Conservation (phyloP, 2,113 vertebrate species). For the Misgurnus anguillicaudatus region DNA sequence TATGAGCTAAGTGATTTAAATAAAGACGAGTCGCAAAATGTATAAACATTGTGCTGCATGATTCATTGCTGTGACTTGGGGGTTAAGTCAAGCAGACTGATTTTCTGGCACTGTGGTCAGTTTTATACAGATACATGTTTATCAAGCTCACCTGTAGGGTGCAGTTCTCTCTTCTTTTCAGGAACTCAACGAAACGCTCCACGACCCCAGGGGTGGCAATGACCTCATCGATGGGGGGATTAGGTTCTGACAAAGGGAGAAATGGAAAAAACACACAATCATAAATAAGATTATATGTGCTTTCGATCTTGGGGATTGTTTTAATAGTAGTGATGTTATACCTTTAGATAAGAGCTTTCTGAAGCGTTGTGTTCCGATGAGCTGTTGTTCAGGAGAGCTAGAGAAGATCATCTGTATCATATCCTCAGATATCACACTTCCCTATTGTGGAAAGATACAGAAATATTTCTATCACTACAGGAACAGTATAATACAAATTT, state of each 20-base stretch:
- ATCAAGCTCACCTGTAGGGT: constrained; percentile 86
- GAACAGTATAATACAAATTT: neutral
- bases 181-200: constrained; percentile 95
- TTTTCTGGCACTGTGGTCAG: neutral
- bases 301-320: neutral
- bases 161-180: constrained; percentile 96
- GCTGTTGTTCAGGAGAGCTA: constrained; percentile 91
- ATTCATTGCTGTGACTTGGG: no score
- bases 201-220: constrained; percentile 93
- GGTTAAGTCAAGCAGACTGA: no score
- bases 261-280: no score
- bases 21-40: no score
- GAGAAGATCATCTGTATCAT: constrained; percentile 99
- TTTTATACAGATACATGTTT: neutral
- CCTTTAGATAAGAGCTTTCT: constrained; percentile 98
- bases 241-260: constrained; percentile 85
- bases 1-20: constrained; percentile 7
- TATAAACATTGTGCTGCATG: no score
- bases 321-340: constrained; percentile 46
- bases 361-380: constrained; percentile 96
- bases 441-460: constrained; percentile 55
- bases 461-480: neutral
- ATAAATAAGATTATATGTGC: constrained; percentile 3
- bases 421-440: constrained; percentile 90
- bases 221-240: constrained; percentile 97